Percentiles rank a stretch among this genome's conserved stretches.
These are phyloP conservation scores for Perca schrenkii DNA, from an alignment of 2,113 vertebrate species.

Conservation along the genomic window DNA sequence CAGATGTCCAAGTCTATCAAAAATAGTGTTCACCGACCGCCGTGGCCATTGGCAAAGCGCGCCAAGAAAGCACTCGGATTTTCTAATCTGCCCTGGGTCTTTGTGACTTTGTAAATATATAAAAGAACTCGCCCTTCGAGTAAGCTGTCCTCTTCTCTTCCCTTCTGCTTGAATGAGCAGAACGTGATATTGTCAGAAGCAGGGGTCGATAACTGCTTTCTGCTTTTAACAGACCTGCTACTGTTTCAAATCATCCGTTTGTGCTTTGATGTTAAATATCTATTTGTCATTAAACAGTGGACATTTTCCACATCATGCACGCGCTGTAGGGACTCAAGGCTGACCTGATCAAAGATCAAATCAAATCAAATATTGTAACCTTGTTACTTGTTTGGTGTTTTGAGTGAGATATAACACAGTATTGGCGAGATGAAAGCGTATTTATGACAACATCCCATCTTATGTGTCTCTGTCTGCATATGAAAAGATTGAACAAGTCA, in stretches of 20 bases:
- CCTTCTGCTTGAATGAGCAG: constrained; percentile 17
- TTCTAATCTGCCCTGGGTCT: constrained; percentile 42
- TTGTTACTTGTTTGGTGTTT: not conserved
- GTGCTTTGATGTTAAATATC: constrained; percentile 26
- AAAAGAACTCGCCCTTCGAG: constrained; percentile 51
- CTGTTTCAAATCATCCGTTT: constrained; percentile 15
- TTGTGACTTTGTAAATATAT: constrained; percentile 36
- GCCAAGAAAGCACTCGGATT: constrained; percentile 78
- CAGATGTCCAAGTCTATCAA: constrained; percentile 77
- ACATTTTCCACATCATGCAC: not conserved
- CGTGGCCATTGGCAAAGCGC: constrained; percentile 45
- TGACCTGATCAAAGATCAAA: constrained; percentile 17
- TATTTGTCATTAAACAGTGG: constrained; percentile 10
- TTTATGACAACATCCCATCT: constrained; percentile 14
- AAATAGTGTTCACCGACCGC: constrained; percentile 59
- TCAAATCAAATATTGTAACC: constrained; percentile 8
- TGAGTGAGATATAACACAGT: not conserved
- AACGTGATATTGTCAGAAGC: not conserved
- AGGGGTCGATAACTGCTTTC: not conserved
- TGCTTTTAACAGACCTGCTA: constrained; percentile 12
- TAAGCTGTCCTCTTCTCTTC: constrained; percentile 26
- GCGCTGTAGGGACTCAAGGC: not conserved
- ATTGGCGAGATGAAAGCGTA: constrained; percentile 19
- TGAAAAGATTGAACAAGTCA: constrained; percentile 32
- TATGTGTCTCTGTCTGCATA: constrained; percentile 11